A percentile compares a stretch with the other conserved stretches of the same genome.
Evolutionary conservation across 2,797 vertebrate genomes (phyloP).

Genomic region (Danio tinwini): DNA sequence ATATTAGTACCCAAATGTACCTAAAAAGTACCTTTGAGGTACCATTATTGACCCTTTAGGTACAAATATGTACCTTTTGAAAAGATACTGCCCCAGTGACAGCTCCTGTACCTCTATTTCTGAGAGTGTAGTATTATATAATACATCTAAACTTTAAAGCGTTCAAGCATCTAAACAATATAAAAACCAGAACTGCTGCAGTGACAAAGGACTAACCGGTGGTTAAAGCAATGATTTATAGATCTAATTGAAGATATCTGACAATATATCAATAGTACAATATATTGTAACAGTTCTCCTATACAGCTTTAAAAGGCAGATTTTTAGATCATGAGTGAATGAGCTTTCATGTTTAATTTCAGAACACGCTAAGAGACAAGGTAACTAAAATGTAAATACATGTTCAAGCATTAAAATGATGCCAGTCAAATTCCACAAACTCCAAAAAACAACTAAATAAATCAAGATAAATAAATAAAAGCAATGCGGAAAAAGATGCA

Average conservation of each 20-base stretch:
- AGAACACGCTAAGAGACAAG: conserved; percentile 53
- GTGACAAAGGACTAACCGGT: background rate
- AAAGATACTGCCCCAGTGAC: too few relatives aligned
- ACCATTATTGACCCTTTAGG: too few relatives aligned
- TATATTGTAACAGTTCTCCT: background rate
- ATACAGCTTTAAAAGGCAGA: background rate
- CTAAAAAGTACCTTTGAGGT: too few relatives aligned
- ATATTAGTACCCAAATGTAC: too few relatives aligned
- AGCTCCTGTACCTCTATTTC: too few relatives aligned
- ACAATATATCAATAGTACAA: background rate
- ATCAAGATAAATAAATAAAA: background rate
- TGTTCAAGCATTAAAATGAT: conserved; percentile 53
- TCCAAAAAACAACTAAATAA: background rate
- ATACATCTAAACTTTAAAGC: too few relatives aligned
- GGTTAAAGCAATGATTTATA: background rate
- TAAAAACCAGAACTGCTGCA: background rate
- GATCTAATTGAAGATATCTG: background rate
- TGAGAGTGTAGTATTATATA: too few relatives aligned
- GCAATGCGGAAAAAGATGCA: background rate
- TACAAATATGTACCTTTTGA: too few relatives aligned
- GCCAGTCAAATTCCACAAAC: conserved; percentile 33
- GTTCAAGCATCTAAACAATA: too few relatives aligned
- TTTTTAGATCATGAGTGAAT: conserved; percentile 42
- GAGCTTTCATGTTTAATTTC: conserved; percentile 63
- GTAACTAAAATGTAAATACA: conserved; percentile 51